phyloP scores from a whole-genome alignment of 2,888 invertebrate genomes.

The Euspilapteryx auroguttella region DNA sequence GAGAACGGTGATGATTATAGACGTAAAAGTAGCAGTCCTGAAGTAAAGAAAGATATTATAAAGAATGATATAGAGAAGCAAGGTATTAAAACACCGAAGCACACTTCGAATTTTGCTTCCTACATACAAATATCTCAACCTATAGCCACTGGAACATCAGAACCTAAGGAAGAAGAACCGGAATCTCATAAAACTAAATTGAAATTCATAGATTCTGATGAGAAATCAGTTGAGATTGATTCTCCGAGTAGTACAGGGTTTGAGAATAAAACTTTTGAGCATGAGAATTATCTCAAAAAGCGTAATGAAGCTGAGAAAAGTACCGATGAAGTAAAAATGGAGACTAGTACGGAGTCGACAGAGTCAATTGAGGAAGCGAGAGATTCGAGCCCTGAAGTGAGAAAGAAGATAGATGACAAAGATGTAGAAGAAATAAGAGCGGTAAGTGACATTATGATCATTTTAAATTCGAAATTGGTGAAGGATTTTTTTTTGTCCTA shows the following conservation, averaged over 20 bases:
- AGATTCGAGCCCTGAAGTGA: constrained; percentile 35
- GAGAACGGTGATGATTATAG: constrained; percentile 41
- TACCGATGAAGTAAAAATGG: constrained; percentile 28
- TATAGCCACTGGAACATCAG: constrained; percentile 39
- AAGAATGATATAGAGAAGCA: constrained; percentile 46
- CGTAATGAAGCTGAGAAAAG: constrained; percentile 33
- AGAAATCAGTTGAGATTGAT: constrained; percentile 27
- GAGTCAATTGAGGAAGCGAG: constrained; percentile 39
- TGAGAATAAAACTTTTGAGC: constrained; percentile 49
- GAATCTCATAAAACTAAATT: constrained; percentile 22
- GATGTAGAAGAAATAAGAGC: constrained; percentile 37
- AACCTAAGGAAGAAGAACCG: constrained; percentile 16
- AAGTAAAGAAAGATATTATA: constrained; percentile 20
- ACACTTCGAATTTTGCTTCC: constrained; percentile 64
- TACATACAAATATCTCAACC: constrained; percentile 62
- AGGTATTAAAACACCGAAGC: constrained; percentile 40
- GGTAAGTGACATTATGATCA: constrained; percentile 24
- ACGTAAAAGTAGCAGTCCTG: constrained; percentile 18
- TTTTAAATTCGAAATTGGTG: neutral
- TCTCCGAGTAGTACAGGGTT: constrained; percentile 51
- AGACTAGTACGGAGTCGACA: constrained; percentile 47
- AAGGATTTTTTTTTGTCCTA: neutral
- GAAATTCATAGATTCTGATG: constrained; percentile 40
- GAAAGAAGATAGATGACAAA: constrained; percentile 32
- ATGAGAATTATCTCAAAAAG: constrained; percentile 46